Evolutionary conservation across 2,113 vertebrate species (phyloP), one percentile per base, ranked within the genome.

Genomic region (Rhagologus leucostigma): DNA sequence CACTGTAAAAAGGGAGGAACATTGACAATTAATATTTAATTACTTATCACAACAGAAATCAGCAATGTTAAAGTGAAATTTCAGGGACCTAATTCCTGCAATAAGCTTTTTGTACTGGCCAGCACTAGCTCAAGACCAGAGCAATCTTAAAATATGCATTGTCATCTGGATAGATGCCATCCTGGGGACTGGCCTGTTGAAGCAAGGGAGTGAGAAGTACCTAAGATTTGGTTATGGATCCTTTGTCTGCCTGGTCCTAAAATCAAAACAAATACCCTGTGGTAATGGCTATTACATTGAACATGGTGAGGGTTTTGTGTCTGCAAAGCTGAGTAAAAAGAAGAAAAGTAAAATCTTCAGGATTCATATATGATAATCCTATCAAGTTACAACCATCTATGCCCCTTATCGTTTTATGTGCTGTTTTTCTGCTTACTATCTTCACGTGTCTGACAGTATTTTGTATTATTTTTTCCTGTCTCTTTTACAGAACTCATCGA

Each of bases 1-100:
- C 99, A 98, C 99, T 99, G 97, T 78, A 97, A 96, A 85, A 91
- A 94, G 16, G 55, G 32, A 92, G 70, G 42, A 65, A 87, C 6
- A 53, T 9, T 32, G 23, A 62, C 35, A 8, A 20, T 67, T 60
- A 82, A 64, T 44, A 59, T 50, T 41, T 35, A 33, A 68, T 81
- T 78, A 76, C 32, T 47, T 64, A 68, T 77, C 62, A n/a, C 41
- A 91, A 90, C 50, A 80, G 56, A 92, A 92, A 65, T 63, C 26
- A 91, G 37, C 41, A 70, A 39, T 26, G 32, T 55, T 91, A 67
- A 55, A 73, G 52, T 62, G 26, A 56, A 17, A 75, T 76, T 73
- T 62, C 57, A 75, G 44, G 56, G 41, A 69, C 16, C 5, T 46
- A 37, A 52, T 67, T 75, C 60, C 24, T 83, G 24, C 32, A 44